A percentile compares a stretch with the other conserved stretches of the same genome.
Conservation (phyloP, 2,113 vertebrate species). For the Origma solitaria region DNA sequence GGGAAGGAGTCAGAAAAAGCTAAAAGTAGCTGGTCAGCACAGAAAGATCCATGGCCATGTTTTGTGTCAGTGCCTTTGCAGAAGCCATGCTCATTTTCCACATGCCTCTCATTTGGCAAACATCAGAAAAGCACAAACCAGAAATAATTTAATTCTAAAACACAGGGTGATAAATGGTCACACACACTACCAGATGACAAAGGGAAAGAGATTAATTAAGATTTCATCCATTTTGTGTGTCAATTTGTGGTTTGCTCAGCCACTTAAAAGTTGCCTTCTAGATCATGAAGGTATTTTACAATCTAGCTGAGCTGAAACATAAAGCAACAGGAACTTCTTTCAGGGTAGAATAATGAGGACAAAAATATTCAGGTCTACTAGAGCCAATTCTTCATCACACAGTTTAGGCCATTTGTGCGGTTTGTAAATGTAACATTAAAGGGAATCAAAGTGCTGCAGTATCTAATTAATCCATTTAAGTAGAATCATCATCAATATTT, state of each 20-base stretch:
- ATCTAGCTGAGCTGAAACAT: background rate
- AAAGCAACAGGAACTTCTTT: background rate
- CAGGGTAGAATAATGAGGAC: background rate
- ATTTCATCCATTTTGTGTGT: background rate
- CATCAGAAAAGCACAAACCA: background rate
- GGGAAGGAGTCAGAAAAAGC: background rate
- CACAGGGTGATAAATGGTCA: background rate
- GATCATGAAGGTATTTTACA: background rate
- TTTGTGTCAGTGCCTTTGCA: background rate
- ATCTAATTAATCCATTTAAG: constrained; percentile 37
- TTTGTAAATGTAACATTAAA: constrained; percentile 39
- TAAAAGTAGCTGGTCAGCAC: background rate
- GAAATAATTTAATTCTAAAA: background rate
- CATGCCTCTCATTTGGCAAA: background rate
- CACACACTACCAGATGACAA: background rate
- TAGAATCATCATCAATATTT: constrained; percentile 20
- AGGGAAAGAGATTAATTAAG: background rate
- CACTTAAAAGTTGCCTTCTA: background rate
- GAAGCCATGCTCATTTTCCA: background rate
- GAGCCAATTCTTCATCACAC: background rate
- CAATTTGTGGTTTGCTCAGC: background rate
- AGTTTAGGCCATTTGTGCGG: constrained; percentile 29
- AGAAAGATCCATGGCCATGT: accelerated
- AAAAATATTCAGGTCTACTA: background rate
- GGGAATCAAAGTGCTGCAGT: constrained; percentile 21